Evolutionary conservation across 1,140 invertebrate genomes (phyloP), one percentile per base, ranked within the genome.

Genomic region (Drosophila kohkoa): DNA sequence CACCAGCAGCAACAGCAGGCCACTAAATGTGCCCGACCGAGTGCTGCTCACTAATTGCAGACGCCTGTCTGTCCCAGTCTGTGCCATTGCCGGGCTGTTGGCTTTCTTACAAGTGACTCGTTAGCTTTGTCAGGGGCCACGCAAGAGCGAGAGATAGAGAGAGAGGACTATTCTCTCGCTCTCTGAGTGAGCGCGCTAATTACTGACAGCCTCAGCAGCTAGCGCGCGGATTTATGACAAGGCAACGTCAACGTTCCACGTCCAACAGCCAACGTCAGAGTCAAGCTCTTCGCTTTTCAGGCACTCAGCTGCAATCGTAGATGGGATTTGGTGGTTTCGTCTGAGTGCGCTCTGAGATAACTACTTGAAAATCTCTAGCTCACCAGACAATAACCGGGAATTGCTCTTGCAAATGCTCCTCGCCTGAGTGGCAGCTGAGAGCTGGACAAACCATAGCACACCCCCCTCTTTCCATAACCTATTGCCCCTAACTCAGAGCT

Each of bases 211-310:
- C 65, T 78, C 82, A 64, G 65, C 63, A 62, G 65, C 58, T 58
- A 78, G 51, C 7, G 72, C 79, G 81, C 72, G 83, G 82, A 88
- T 86, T 86, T 86, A 86, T 86, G 82, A 88, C 79, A 82, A 82
- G 75, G 62, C 80, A 70, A 79, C 75, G 65, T 79, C 80, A 78
- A 72, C 74, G 55, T 75, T 65, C 51, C 51, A 32, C 51, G 25
- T 20, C 16, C 46, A 15, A 25, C 55, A 11, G 52, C 8, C 43
- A 57, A 54, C 68, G 51, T 64, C 68, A 70, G 43, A 57, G 35
- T 52, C 66, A 69, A 69, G 48, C 28, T 62, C 11, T 20, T 52
- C 49, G 35, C 38, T 45, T 25, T 5, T 38, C 63, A 70, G 75
- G 70, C 60, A 75, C 69, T 65, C 32, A 68, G 57, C 58, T 45